Evolutionary conservation across 2,888 invertebrate genomes (phyloP).

Genomic region (Aphidius colemani): DNA sequence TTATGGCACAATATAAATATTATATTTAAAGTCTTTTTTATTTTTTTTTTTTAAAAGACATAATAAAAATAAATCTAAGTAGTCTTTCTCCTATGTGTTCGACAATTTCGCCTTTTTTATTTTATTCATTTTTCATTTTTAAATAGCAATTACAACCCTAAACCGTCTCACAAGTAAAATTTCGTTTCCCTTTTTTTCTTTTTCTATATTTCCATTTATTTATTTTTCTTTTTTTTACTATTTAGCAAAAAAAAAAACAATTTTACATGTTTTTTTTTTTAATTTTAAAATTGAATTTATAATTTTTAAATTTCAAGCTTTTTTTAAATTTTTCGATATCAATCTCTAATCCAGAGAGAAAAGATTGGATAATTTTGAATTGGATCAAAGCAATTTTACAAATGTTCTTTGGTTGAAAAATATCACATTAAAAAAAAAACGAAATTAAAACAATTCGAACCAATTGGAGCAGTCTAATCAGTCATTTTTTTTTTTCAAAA

Average conservation of each 20-base stretch:
- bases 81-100: conserved; percentile 57
- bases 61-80: conserved; percentile 60
- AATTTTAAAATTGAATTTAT: neutral
- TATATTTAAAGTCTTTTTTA: conserved; percentile 58
- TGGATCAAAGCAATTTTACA: conserved; percentile 46
- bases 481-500: conserved; percentile 40
- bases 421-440: conserved; percentile 57
- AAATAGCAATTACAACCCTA: conserved; percentile 46
- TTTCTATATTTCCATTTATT: conserved; percentile 31
- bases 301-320: neutral
- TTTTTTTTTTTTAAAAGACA: conserved; percentile 45
- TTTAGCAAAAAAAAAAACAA: conserved; percentile 12
- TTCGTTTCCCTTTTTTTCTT: conserved; percentile 38
- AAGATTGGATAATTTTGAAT: conserved; percentile 26
- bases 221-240: conserved; percentile 27
- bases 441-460: conserved; percentile 44
- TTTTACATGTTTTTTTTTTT: neutral
- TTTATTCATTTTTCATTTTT: conserved; percentile 24
- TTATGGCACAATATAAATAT: conserved; percentile 61
- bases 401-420: conserved; percentile 59
- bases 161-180: conserved; percentile 36
- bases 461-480: conserved; percentile 56
- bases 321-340: conserved; percentile 13
- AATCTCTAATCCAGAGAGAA: neutral
- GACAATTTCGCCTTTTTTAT: conserved; percentile 47